A percentile compares a stretch with the other conserved stretches of the same genome.
Evolutionary conservation across 2,888 invertebrate genomes (phyloP).

Genomic region (Melinaea marsaeus): DNA sequence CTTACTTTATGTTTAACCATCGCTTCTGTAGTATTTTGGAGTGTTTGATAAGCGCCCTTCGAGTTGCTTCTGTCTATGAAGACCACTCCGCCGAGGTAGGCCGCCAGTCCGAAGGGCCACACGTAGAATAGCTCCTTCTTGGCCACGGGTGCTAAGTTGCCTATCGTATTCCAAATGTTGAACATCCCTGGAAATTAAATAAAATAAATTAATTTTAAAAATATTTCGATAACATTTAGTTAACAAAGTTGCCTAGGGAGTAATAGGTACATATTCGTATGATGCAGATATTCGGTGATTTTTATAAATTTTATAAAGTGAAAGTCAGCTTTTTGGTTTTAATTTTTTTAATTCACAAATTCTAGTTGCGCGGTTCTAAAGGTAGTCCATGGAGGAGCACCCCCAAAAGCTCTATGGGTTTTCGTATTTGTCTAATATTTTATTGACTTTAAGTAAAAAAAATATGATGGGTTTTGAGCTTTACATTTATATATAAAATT

Average conservation of each 20-base stretch:
- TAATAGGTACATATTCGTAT: too few relatives aligned
- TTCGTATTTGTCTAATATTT: too few relatives aligned
- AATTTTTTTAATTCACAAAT: too few relatives aligned
- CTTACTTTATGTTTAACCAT: constrained; percentile 67
- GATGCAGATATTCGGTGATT: too few relatives aligned
- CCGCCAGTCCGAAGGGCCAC: constrained; percentile 80
- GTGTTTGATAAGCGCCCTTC: constrained; percentile 71
- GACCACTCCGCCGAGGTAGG: constrained; percentile 80
- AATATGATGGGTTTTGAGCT: too few relatives aligned
- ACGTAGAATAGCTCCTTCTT: constrained; percentile 80
- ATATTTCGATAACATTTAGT: neutral
- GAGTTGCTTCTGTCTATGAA: constrained; percentile 80
- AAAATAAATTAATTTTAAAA: neutral
- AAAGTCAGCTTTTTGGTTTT: too few relatives aligned
- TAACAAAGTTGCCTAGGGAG: neutral
- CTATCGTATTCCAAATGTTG: constrained; percentile 77
- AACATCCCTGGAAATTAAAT: constrained; percentile 73
- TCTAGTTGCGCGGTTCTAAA: too few relatives aligned
- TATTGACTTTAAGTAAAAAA: too few relatives aligned
- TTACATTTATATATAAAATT: too few relatives aligned
- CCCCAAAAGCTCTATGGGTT: too few relatives aligned
- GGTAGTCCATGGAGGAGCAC: too few relatives aligned
- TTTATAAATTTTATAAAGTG: too few relatives aligned
- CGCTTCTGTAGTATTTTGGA: constrained; percentile 65
- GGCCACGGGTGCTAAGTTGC: constrained; percentile 78